Base-by-base conservation (phyloP, 2,113 vertebrate genomes). In the Amazona guildingii region DNA sequence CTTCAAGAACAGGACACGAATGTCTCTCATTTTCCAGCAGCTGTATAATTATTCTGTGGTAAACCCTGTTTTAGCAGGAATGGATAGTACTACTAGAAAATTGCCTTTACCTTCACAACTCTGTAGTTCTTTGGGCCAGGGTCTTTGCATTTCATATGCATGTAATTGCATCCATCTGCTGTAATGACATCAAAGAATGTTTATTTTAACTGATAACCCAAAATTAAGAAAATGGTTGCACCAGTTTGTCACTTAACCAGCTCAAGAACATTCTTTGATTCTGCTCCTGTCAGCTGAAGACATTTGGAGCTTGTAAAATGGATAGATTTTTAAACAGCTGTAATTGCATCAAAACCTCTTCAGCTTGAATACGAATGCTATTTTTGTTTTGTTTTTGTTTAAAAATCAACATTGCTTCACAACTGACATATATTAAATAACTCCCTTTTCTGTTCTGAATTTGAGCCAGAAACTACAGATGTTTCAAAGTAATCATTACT, bases 191-290 rank as follows among this genome's bases (percentile, higher is more conserved):
- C 43, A 80, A 92, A 95, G 79, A 83, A 66, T 39, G 27, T 77
- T 92, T 86, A 51, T 90, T 94, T 91, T 88, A 92, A 64, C 51
- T 92, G 18, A 35, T 93, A 79, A 74, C 78, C 23, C 35, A 72
- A 92, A 95, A 91, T 43, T 2, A 86, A 92, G 52, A 74, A 69
- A 82, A 68, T 21, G 48, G 33, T 82, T 63, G 51, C 69, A 86
- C 31, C 29, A 35, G 35, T 86, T 96, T 63, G 61, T 63, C 33
- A 55, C 14, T 88, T 92, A 83, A 92, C 10, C 12, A 81, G 46
- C 28, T 83, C 11, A 4, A 79, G 35, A 86, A 64, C 4, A 2
- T 85, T 90, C 23, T 91, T 94, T 73, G 43, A 85, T 88, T 93
- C 29, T 62, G 28, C 20, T 64, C 15, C 35, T 52, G 29, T 69